Conservation (phyloP, 2,888 invertebrate species). For the Polyploca ridens region DNA sequence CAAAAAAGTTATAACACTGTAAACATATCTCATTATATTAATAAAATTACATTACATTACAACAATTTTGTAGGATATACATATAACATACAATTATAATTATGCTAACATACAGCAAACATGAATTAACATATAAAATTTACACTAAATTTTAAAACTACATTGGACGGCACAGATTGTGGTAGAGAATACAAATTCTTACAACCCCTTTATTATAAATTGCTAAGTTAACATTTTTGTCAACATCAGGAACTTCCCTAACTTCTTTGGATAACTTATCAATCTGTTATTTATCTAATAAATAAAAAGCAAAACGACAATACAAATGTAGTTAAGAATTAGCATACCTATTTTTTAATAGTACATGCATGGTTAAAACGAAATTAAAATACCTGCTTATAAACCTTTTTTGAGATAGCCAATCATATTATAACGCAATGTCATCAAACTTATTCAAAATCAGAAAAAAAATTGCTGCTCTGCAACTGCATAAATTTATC, state of each 20-base stretch:
- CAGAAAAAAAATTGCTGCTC: no score
- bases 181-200: constrained; percentile 19
- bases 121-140: constrained; percentile 19
- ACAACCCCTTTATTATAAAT: constrained; percentile 8
- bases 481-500: no score
- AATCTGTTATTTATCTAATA: background rate
- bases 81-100: constrained; percentile 43
- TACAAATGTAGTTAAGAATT: background rate
- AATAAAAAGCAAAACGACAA: background rate
- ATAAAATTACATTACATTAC: constrained; percentile 46
- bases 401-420: no score
- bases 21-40: constrained; percentile 71
- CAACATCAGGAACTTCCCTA: no score
- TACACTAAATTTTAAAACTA: constrained; percentile 28
- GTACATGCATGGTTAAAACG: background rate
- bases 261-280: background rate
- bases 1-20: constrained; percentile 75
- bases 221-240: no score
- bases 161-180: constrained; percentile 13
- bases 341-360: background rate
- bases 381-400: background rate
- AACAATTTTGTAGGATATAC: constrained; percentile 41
- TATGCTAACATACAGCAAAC: constrained; percentile 14
- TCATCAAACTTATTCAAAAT: background rate
- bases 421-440: no score